Base-by-base conservation (phyloP, 2,888 invertebrate species). In the Dynastes tityus region DNA sequence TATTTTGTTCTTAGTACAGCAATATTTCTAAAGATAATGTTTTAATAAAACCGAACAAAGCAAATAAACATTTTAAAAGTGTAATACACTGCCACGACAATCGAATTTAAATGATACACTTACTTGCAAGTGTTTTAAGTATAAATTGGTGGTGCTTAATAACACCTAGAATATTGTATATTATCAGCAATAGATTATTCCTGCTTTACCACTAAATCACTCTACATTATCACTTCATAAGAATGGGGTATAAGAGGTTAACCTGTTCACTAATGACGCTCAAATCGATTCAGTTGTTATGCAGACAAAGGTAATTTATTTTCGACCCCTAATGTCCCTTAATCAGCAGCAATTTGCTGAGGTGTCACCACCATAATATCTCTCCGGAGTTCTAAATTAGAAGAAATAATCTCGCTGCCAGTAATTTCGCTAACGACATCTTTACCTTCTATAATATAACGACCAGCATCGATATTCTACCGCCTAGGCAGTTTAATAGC, bases 241-340 rank as follows among this genome's bases (percentile, higher is more conserved):
- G 22, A 16, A 22, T 22, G 22, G 55, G 4, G 22, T 58, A 58
- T 58, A 22, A 6, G 22, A 58, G 16, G 9, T 22, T 6, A 58
- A 58, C 22, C 55, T 5, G 22, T 16, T 22, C 9, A 58, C 22
- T 22, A 58, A 58, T 58, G 55, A 22, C 55, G 32, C 8, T 63
- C 3, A 9, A 32, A 63, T 63, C 63, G 63, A 63, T 63, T 63
- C 63, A 32, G 63, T 63, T 32, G 63, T 32, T 63, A 63, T 32
- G 32, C 29, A 6, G 29, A 13, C 63, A 32, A 27, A 11, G n/a
- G 53, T 53, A 71, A 71, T 71, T 71, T 71, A 71, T 71, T 32
- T 71, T 32, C 71, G 55, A 51, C 71, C 71, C 71, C 27, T 53
- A 71, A 71, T 32, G 71, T 71, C 53, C 71, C 71, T 71, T 71